phyloP scores from a whole-genome alignment of 1,140 invertebrate species.

The Drosophila littoralis region DNA sequence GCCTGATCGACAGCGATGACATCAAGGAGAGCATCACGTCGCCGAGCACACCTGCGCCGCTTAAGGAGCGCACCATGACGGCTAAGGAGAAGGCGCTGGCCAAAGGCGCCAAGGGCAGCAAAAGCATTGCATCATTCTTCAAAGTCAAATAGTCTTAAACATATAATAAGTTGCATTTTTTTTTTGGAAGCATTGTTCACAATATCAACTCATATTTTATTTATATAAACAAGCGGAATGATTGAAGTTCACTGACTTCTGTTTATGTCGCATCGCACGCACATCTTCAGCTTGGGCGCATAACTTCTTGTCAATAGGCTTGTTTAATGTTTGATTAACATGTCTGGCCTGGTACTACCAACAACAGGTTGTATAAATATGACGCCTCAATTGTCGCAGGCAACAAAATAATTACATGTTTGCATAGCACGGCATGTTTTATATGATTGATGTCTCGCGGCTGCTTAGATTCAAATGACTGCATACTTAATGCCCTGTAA shows the following conservation, averaged over 20 bases:
- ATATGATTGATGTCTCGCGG: neutral
- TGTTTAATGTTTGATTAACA: conserved; percentile 68
- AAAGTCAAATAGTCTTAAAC: conserved; percentile 83
- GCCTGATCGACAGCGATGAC: conserved; percentile 60
- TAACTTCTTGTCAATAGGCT: conserved; percentile 33
- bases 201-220: neutral
- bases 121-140: conserved; percentile 91
- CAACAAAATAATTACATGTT: conserved; percentile 62
- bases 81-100: conserved; percentile 90
- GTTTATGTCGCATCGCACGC: neutral
- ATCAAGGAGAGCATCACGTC: conserved; percentile 39
- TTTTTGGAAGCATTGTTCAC: conserved; percentile 1
- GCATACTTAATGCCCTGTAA: neutral
- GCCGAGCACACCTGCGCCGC: conserved; percentile 61
- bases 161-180: neutral
- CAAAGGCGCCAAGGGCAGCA: conserved; percentile 90
- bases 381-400: conserved; percentile 16
- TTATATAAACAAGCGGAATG: neutral
- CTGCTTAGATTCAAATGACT: neutral
- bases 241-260: conserved; percentile 35
- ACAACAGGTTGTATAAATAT: conserved; percentile 47
- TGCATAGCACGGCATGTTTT: conserved; percentile 24
- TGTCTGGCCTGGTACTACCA: conserved; percentile 35
- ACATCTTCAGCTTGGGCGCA: neutral
- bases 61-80: conserved; percentile 85